Conservation (phyloP, 1,140 invertebrate species). For the Melitaea cinxia region DNA sequence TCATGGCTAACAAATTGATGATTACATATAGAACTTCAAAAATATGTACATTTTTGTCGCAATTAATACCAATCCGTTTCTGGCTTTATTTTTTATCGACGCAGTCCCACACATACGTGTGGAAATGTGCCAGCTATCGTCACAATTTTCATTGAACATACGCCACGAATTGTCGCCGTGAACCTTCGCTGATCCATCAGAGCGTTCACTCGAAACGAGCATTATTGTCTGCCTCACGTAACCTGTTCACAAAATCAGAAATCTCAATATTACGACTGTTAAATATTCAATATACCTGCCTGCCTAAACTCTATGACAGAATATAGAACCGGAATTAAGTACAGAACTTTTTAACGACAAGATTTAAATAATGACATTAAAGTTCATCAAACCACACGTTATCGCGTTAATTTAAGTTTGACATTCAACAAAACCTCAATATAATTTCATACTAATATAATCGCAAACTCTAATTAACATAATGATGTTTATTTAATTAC, state of each 20-base stretch:
- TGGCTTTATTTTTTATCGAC: not conserved
- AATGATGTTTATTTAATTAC: too few relatives aligned
- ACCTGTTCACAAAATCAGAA: conserved; percentile 1
- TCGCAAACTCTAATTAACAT: too few relatives aligned
- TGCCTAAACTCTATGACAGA: too few relatives aligned
- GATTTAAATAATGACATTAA: too few relatives aligned
- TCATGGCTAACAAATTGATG: too few relatives aligned
- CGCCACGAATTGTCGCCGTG: conserved; percentile 7
- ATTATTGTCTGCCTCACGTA: conserved; percentile 8
- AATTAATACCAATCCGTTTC: not conserved
- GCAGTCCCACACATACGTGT: not conserved
- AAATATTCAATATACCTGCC: not conserved
- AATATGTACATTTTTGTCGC: not conserved
- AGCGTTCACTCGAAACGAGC: conserved; percentile 1
- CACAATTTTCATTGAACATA: not conserved
- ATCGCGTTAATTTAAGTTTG: too few relatives aligned
- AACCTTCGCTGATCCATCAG: not conserved
- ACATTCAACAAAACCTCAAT: too few relatives aligned
- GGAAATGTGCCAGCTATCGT: not conserved
- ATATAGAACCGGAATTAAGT: too few relatives aligned
- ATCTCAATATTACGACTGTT: conserved; percentile 3
- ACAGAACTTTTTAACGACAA: too few relatives aligned
- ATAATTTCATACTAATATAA: too few relatives aligned
- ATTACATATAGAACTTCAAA: too few relatives aligned
- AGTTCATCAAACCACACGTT: too few relatives aligned